phyloP scores from a whole-genome alignment of 1,140 invertebrate genomes.

The Calycopis cecrops region DNA sequence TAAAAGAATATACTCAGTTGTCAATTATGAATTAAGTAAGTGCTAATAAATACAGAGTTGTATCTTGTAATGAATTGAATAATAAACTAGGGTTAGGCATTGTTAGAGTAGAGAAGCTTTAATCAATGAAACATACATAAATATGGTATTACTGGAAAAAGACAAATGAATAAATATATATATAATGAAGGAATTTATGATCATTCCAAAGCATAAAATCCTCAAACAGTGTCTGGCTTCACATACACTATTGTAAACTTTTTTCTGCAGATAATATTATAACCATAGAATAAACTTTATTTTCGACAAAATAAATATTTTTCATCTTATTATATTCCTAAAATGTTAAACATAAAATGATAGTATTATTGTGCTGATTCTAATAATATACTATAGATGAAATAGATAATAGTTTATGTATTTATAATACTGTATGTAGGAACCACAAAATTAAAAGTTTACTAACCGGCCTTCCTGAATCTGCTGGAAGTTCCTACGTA shows the following conservation, averaged over 20 bases:
- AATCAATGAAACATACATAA: not conserved
- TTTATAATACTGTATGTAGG: constrained; percentile 12
- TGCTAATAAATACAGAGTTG: no score
- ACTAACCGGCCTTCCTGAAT: constrained; percentile 91
- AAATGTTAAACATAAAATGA: no score
- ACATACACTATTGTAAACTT: constrained; percentile 9
- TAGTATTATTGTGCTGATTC: no score
- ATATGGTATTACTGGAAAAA: not conserved
- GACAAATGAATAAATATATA: not conserved
- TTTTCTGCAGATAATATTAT: not conserved
- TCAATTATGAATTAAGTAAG: no score
- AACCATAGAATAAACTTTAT: no score
- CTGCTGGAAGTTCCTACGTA: constrained; percentile 97
- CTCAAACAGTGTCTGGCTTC: not conserved
- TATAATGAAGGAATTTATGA: constrained; percentile 1
- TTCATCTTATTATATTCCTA: no score
- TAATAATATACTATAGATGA: not conserved
- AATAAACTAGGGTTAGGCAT: no score
- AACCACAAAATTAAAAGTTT: not conserved
- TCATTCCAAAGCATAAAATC: constrained; percentile 3
- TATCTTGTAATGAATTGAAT: no score
- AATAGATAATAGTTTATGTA: not conserved
- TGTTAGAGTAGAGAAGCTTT: no score
- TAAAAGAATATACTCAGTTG: no score
- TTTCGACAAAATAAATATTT: no score